Evolutionary conservation across 2,113 vertebrate genomes (phyloP), one percentile per base, ranked within the genome.

Genomic region (Notothenia rossii): DNA sequence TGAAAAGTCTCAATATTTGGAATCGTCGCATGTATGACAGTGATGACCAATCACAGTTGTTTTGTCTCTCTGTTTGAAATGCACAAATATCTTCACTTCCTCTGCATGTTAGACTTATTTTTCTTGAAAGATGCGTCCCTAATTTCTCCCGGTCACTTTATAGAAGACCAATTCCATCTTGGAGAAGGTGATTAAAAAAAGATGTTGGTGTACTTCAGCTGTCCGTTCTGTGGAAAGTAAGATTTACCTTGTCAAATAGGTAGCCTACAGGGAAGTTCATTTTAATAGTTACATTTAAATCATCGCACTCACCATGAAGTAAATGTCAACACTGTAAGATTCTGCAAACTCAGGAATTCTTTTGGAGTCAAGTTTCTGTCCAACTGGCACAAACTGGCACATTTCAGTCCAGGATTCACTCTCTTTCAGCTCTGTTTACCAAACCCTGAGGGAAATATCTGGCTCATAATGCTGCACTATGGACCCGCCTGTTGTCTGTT

Each of bases 1-100:
- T 86, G 65, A 83, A 91, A 84, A 76, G 78, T 75, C 59, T 79
- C 69, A 58, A 55, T 75, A 64, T 85, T 73, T 75, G 45, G 79
- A 78, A 86, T 74, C 2, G 14, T 50, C 75, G 33, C 59, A 83
- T 73, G 73, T 64, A 54, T 36, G 59, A 86, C 29, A 29, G 49
- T 70, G 56, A 77, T 71, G 77, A 59, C 56, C 80, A 79, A 83
- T 67, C 49, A 66, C 81, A 48, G 48, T 36, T 77, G 29, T 45
- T 68, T 17, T 29, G 7, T 61, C 29, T 50, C 3, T 71, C 62
- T 54, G 46, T 70, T 51, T 45, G 45, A 75, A 84, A 77, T 36
- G 45, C 67, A 60, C 22, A 59, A 72, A 75, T 81, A 58, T 72
- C 65, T 54, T 46, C 6, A 45, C 14, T 45, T 76, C 49, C 40